These are phyloP conservation scores for Saccostrea echinata DNA, from an alignment of 1,140 invertebrate genomes.

Conservation along the genomic window DNA sequence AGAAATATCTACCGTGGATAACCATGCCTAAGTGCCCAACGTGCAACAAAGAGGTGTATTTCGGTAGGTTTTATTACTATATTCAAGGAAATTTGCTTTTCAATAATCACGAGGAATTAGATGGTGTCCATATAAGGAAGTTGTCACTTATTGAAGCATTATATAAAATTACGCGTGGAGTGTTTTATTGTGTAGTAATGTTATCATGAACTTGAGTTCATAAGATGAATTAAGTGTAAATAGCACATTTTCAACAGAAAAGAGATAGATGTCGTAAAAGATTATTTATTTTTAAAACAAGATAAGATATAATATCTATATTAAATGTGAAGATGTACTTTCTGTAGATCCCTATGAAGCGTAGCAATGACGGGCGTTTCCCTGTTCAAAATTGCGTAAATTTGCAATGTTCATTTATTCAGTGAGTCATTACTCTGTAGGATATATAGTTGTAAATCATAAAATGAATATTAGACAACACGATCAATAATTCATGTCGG, in stretches of 20 bases:
- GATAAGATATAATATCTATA: conserved; percentile 21
- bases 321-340: conserved; percentile 32
- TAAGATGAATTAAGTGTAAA: conserved; percentile 23
- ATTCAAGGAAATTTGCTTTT: background rate
- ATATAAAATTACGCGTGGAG: background rate
- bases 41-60: conserved; percentile 52
- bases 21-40: conserved; percentile 58
- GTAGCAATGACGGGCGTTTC: background rate
- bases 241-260: background rate
- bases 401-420: conserved; percentile 7
- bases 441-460: background rate
- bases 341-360: background rate
- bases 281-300: background rate
- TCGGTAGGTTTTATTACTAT: conserved; percentile 42
- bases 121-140: conserved; percentile 3
- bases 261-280: background rate
- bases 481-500: background rate
- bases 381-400: background rate
- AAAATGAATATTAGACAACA: conserved; percentile 3
- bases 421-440: background rate
- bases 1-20: background rate
- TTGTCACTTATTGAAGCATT: background rate
- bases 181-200: background rate
- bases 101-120: background rate
- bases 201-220: background rate